Base-by-base conservation (phyloP, 2,113 vertebrate genomes). In the Istiophorus platypterus region DNA sequence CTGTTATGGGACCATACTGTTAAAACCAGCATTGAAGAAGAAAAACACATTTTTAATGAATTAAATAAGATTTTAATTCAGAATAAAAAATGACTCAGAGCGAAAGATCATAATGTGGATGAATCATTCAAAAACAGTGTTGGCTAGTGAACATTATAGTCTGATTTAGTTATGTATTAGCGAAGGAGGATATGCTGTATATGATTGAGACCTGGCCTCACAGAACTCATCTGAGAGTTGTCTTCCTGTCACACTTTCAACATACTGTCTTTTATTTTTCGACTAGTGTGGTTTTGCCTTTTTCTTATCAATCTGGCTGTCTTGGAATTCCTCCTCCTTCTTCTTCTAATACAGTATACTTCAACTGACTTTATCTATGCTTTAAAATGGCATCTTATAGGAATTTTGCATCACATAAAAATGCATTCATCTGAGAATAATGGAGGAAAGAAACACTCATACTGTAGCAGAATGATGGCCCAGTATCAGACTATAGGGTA, bases 21-120 rank as follows among this genome's bases (percentile, higher is more conserved):
- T 51, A 51, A 63, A 39, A 74, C 11, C 34, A 39, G 10, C 8
- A 27, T 42, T 24, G 54, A 31, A 29, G 18, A 56, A n/a, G 34
- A 65, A 31, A 57, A 58, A 65, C 24, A 41, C 12, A 27, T 65
- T 42, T 66, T 31, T 18, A 52, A 65, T 66, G 1, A 56, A 66
- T 57, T 51, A 26, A 75, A 26, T 24, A 51, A 20, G 13, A 3
- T 52, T 74, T 63, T 52, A 20, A 27, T 52, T 22, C 51, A 51
- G 45, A 20, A 74, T 52, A 26, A n/a, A 34, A 63, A 31, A 51
- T 47, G 22, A 24, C 18, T 72, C 7, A 2, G 13, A 72, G 20
- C 22, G 15, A 62, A 74, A 63, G 22, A 75, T 29, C 18, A n/a
- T 64, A 15, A 65, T 29, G n/a, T 42, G 34, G 34, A 45, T 42